Conservation (phyloP, 2,888 invertebrate genomes). For the Hemaris fuciformis region DNA sequence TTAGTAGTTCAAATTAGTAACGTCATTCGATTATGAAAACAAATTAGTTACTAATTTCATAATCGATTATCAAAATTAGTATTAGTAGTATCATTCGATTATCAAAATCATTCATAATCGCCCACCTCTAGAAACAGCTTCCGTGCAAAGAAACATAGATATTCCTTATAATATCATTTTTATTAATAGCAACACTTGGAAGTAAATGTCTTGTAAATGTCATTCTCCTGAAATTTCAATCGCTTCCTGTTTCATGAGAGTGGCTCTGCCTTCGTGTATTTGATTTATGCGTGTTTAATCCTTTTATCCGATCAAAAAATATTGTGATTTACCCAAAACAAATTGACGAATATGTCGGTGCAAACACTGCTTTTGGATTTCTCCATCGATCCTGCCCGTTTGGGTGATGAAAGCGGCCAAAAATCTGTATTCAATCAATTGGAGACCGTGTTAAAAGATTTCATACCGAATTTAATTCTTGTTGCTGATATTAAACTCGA, state of each 20-base stretch:
- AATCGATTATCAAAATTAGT: too few relatives aligned
- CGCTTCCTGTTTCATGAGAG: not conserved
- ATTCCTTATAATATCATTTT: too few relatives aligned
- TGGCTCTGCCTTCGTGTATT: not conserved
- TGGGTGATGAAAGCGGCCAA: conserved; percentile 85
- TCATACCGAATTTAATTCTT: conserved; percentile 86
- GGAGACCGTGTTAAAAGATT: conserved; percentile 86
- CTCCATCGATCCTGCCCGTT: conserved; percentile 85
- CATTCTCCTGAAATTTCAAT: not conserved
- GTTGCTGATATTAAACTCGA: conserved; percentile 85
- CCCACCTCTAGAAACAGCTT: too few relatives aligned
- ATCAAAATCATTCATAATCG: too few relatives aligned
- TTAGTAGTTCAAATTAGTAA: too few relatives aligned
- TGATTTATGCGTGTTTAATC: not conserved
- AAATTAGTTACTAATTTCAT: too few relatives aligned
- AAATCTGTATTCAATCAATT: conserved; percentile 85
- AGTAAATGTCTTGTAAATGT: not conserved
- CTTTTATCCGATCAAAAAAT: too few relatives aligned
- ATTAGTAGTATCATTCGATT: too few relatives aligned
- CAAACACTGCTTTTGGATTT: conserved; percentile 91
- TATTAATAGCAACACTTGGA: not conserved
- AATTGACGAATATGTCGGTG: conserved; percentile 84
- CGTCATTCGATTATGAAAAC: too few relatives aligned
- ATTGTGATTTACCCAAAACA: not conserved
- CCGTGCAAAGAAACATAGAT: too few relatives aligned